Evolutionary conservation across 2,888 invertebrate genomes (phyloP).

Genomic region (Spisula solida): DNA sequence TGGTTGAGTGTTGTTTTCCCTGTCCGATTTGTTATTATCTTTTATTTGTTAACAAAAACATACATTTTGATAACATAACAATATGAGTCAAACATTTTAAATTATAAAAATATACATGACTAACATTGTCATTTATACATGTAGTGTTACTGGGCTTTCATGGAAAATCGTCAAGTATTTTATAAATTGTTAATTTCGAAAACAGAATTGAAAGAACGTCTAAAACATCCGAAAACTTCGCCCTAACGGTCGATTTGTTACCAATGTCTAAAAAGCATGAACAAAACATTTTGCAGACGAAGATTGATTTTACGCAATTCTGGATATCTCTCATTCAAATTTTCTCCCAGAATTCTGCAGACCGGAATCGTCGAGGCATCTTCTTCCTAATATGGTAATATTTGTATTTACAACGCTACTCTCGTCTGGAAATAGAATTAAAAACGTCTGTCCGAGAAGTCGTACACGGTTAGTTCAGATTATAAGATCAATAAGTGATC

Average conservation of each 20-base stretch:
- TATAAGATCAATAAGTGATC: not conserved
- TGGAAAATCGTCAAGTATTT: too few relatives aligned
- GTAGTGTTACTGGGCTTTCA: too few relatives aligned
- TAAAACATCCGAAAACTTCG: too few relatives aligned
- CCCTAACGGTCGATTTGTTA: not conserved
- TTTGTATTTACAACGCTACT: constrained; percentile 26
- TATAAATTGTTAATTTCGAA: not conserved
- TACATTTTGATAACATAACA: too few relatives aligned
- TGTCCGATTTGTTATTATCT: too few relatives aligned
- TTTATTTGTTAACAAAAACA: too few relatives aligned
- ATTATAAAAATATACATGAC: too few relatives aligned
- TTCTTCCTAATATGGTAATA: constrained; percentile 43
- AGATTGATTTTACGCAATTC: constrained; percentile 20
- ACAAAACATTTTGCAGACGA: not conserved
- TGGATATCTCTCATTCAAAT: constrained; percentile 10
- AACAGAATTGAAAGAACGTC: not conserved
- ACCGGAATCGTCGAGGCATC: constrained; percentile 20
- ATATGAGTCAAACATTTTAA: too few relatives aligned
- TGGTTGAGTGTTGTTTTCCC: too few relatives aligned
- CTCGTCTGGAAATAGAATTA: constrained; percentile 27
- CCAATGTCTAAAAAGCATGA: not conserved
- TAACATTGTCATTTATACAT: too few relatives aligned
- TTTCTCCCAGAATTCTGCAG: not conserved
- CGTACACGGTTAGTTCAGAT: not conserved
- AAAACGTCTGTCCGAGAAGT: constrained; percentile 18